A percentile compares a stretch with the other conserved stretches of the same genome.
phyloP scores from a whole-genome alignment of 2,113 vertebrate species.

The Gymnogyps californianus region DNA sequence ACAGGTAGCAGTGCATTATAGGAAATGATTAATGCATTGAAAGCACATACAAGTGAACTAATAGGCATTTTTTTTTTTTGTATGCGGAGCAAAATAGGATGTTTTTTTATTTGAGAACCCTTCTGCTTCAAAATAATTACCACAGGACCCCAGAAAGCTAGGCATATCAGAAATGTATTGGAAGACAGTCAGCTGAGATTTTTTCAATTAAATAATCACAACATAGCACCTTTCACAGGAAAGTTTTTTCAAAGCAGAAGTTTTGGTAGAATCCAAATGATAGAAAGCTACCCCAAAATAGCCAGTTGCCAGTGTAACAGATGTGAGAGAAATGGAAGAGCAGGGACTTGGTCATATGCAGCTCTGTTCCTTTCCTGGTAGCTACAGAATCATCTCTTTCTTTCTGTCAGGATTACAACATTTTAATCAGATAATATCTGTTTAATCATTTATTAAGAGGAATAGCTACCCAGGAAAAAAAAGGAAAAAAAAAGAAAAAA shows the following conservation, averaged over 20 bases:
- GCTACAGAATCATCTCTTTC: background rate
- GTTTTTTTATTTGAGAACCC: background rate
- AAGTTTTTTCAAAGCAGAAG: background rate
- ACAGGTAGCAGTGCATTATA: background rate
- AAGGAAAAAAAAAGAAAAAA: no score
- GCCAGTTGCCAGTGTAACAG: background rate
- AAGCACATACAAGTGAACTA: background rate
- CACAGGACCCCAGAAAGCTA: background rate
- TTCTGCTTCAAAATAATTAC: background rate
- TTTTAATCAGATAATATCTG: background rate
- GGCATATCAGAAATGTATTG: background rate
- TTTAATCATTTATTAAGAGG: background rate
- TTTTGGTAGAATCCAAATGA: background rate
- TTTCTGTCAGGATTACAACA: background rate
- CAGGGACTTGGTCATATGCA: background rate
- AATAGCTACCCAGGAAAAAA: background rate
- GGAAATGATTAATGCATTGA: background rate
- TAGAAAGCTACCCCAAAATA: background rate
- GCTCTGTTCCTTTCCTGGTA: background rate
- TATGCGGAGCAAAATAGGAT: background rate
- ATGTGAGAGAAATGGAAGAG: background rate
- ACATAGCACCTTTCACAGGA: background rate
- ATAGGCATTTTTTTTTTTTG: background rate
- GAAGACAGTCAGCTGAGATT: background rate
- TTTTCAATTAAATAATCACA: background rate